Evolutionary conservation across 2,113 vertebrate species (phyloP), one percentile per base, ranked within the genome.

Genomic region (Azemiops feae): DNA sequence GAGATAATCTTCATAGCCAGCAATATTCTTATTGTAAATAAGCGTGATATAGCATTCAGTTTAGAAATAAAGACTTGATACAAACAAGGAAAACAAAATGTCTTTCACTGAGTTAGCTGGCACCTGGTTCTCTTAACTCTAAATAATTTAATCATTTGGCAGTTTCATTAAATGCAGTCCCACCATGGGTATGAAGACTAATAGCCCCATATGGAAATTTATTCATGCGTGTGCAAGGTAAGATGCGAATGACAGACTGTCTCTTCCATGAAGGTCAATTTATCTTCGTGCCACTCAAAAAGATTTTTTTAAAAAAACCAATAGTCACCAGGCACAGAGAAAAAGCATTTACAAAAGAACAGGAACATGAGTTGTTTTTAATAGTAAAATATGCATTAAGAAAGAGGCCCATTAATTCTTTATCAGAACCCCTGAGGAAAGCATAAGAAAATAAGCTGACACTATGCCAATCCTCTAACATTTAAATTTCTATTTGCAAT

Each of bases 201-300:
- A 92, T 81, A n/a, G 81, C 14, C 74, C 74, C 47, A 69, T n/a
- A 53, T 74, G 88, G 58, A 90, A 94, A 94, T 90, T 90, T 94
- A 92, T 88, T 95, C 94, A 91, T n/a, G 58, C n/a, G 20, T 0
- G 43, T 92, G 43, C 92, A 92, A 54, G 52, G 64, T 0, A 1
- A 95, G 88, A 92, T 43, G 87, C 23, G 89, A 95, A 93, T 87
- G 94, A 96, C 30, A 14, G 86, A 93, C 3, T 43, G 91, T 91
- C 94, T 87, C 45, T 91, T 92, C 88, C 93, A 89, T 85, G 47
- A 91, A 95, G 54, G 87, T 91, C 91, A 93, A 91, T 95, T 96
- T 85, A 23, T 95, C 95, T 94, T 93, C 89, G 10, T 90, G 94
- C 4, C 87, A 57, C 89, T 94, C 39, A 45, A 11, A 93, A 39